Evolutionary conservation across 2,797 vertebrate species (phyloP).

Genomic region (Hemitrygon akajei): DNA sequence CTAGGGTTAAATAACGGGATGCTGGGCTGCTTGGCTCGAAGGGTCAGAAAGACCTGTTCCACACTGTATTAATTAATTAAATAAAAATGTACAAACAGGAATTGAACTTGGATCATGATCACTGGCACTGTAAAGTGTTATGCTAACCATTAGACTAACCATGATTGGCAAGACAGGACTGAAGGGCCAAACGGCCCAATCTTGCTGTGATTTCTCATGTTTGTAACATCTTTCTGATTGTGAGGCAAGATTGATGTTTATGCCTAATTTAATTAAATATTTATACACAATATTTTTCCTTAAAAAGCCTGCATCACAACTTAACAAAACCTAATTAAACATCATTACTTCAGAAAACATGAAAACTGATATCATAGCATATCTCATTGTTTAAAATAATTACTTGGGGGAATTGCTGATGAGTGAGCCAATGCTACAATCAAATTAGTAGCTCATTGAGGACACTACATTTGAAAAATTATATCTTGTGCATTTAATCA

Average conservation of each 20-base stretch:
- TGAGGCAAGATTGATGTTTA: background rate
- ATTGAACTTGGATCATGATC: too few relatives aligned
- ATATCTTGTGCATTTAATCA: slow-evolving; percentile 1
- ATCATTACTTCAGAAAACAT: background rate
- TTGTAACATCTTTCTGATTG: background rate
- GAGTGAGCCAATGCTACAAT: background rate
- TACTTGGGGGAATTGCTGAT: background rate
- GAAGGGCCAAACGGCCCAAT: too few relatives aligned
- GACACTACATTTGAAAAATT: slow-evolving; percentile 6
- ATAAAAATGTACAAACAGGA: too few relatives aligned
- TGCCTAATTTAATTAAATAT: background rate
- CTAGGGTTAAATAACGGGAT: too few relatives aligned
- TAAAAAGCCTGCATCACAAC: background rate
- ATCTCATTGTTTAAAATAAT: slow-evolving; percentile 1
- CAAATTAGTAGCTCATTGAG: slow-evolving; percentile 13
- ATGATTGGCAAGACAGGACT: too few relatives aligned
- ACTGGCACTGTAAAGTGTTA: too few relatives aligned
- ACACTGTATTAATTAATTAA: too few relatives aligned
- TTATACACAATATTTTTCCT: background rate
- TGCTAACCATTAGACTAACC: too few relatives aligned
- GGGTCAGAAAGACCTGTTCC: too few relatives aligned
- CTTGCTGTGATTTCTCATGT: too few relatives aligned
- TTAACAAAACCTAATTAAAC: background rate
- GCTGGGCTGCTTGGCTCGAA: too few relatives aligned
- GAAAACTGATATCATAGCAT: slow-evolving; percentile 17